Base-by-base conservation (phyloP, 2,797 vertebrate genomes). In the Intellagama lesueurii region DNA sequence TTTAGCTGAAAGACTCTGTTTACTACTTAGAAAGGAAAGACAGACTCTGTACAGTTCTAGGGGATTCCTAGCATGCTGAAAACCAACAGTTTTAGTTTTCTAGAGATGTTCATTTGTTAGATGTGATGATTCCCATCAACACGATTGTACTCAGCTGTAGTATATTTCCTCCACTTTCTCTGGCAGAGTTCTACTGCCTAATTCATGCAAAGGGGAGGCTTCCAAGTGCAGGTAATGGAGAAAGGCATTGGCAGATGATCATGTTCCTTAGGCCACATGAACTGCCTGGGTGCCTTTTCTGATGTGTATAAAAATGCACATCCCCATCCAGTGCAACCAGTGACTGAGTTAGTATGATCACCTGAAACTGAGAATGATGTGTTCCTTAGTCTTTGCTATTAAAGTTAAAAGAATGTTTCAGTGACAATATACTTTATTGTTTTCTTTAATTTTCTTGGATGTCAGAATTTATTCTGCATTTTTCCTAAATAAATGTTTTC, bases 401-500 rank as follows among this genome's bases (percentile, higher is more conserved):
- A 60, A 64, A 60, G 49, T 32, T 60, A 79, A 86, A 68, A 22
- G 5, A 47, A 70, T 79, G 7, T 69, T 52, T 79, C 32, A 69
- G 44, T 56, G 47, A 87, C 4, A 70, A 80, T 52, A 66, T 3
- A 56, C 47, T 72, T 73, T n/a, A n/a, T n/a, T 73, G 60, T 87
- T 44, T 24, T 30, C 19, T 32, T 76, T 76, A 5, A 40, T 9
- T 73, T 87, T 69, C 30, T 72, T 72, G 78, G 72, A 44, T 24
- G 17, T n/a, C 56, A 86, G 7, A 19, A 72, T 69, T 80, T 87
- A 11, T 60, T 60, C 17, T 66, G 30, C 30, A 60, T 47, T 49
- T 78, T 22, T 49, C 32, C 68, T 26, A 35, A 81, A 87, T 87
- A 81, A 87, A 87, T 44, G 12, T 81, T 73, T 87, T 56, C 47